A percentile compares a stretch with the other conserved stretches of the same genome.
phyloP scores from a whole-genome alignment of 2,888 invertebrate species.

The Andrena camellia region DNA sequence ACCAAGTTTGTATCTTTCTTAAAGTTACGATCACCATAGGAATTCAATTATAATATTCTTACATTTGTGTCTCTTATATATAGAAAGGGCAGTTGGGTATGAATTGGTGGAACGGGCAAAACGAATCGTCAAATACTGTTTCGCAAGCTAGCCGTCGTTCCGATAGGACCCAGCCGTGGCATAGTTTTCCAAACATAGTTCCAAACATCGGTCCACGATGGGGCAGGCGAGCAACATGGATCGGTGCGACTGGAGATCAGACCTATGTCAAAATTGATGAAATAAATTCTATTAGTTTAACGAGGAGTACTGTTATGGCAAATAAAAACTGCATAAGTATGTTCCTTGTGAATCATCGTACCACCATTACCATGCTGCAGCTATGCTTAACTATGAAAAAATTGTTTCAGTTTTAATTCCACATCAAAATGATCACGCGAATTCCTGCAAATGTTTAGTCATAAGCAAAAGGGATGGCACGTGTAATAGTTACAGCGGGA shows the following conservation, averaged over 20 bases:
- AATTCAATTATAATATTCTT: conserved; percentile 17
- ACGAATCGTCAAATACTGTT: conserved; percentile 77
- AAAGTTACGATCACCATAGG: background rate
- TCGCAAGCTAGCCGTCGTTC: conserved; percentile 80
- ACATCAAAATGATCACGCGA: conserved; percentile 91
- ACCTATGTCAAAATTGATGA: conserved; percentile 96
- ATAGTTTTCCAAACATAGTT: conserved; percentile 91
- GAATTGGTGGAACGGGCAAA: conserved; percentile 82
- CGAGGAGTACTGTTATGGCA: conserved; percentile 95
- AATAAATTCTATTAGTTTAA: conserved; percentile 95
- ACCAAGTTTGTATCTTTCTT: conserved; percentile 87
- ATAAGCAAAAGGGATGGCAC: conserved; percentile 96
- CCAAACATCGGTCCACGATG: conserved; percentile 93
- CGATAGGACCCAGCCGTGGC: conserved; percentile 88
- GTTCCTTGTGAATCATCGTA: conserved; percentile 70
- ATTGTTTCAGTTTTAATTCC: conserved; percentile 90
- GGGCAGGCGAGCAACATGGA: conserved; percentile 96
- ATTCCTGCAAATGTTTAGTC: conserved; percentile 93
- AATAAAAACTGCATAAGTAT: conserved; percentile 94
- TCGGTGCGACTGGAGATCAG: conserved; percentile 98
- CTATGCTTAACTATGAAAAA: conserved; percentile 31
- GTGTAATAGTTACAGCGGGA: conserved; percentile 93
- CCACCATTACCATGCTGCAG: conserved; percentile 10
- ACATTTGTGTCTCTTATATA: conserved; percentile 22
- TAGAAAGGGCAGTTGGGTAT: conserved; percentile 87